These are phyloP conservation scores for Caenorhabditis latens DNA, from an alignment of 1,140 invertebrate species.

Conservation along the genomic window DNA sequence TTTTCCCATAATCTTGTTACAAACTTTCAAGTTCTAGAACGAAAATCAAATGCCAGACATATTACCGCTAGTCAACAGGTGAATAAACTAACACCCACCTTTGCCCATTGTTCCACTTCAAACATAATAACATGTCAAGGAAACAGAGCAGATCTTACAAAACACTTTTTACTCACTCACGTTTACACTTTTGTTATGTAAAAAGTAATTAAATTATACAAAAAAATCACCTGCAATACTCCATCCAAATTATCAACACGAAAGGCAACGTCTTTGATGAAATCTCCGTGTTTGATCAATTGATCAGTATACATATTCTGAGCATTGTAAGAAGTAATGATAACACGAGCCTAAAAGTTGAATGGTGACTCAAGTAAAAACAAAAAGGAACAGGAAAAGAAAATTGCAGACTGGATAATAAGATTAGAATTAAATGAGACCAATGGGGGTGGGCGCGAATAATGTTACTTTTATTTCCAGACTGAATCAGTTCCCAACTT, in stretches of 20 bases:
- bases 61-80: not conserved
- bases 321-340: constrained; percentile 88
- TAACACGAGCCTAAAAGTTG: constrained; percentile 85
- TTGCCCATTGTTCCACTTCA: not conserved
- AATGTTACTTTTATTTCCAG: not conserved
- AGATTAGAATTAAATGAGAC: constrained; percentile 3
- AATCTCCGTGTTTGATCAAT: constrained; percentile 91
- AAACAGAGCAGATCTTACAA: not conserved
- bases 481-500: not conserved
- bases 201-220: not conserved
- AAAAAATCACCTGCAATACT: constrained; percentile 83
- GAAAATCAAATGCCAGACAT: constrained; percentile 63
- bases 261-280: constrained; percentile 95
- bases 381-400: not conserved
- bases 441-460: not conserved
- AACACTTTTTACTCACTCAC: not conserved
- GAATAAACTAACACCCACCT: not conserved
- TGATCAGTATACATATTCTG: constrained; percentile 85
- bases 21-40: not conserved
- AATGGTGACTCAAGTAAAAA: constrained; percentile 80
- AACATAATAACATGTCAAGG: not conserved
- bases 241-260: constrained; percentile 90
- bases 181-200: not conserved
- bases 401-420: constrained; percentile 87
- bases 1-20: not conserved